These are phyloP conservation scores for Nebria brevicollis DNA, from an alignment of 2,888 invertebrate species.

Conservation along the genomic window DNA sequence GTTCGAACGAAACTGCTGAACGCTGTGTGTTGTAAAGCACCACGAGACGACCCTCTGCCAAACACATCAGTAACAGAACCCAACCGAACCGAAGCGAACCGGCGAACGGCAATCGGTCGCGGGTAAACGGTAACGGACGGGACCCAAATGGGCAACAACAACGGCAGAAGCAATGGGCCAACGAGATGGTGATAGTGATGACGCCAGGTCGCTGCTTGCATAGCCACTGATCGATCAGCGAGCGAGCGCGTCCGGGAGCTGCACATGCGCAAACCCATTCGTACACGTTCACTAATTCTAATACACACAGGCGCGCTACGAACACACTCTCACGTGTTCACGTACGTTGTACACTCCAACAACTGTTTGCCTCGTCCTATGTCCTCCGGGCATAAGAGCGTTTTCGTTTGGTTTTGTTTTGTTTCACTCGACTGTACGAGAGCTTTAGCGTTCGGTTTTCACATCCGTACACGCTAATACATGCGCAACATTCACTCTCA, in stretches of 20 bases:
- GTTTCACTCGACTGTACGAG: neutral
- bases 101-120: neutral
- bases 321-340: conserved; percentile 1
- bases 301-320: conserved; percentile 2
- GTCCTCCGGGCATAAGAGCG: neutral
- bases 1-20: neutral
- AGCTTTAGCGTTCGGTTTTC: too few species aligned
- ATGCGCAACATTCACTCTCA: too few species aligned
- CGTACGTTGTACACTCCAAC: neutral
- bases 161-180: conserved; percentile 6
- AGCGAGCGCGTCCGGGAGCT: conserved; percentile 15
- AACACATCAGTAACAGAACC: neutral
- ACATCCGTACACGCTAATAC: too few species aligned
- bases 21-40: neutral
- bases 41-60: neutral
- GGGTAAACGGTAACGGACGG: conserved; percentile 9
- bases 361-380: too few species aligned
- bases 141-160: neutral
- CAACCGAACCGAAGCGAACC: neutral
- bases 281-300: neutral
- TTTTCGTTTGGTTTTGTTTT: neutral
- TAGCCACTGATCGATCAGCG: conserved; percentile 20
- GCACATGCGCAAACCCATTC: conserved; percentile 5
- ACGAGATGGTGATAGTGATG: conserved; percentile 9
- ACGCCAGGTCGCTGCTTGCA: conserved; percentile 21